Evolutionary conservation across 2,797 vertebrate genomes (phyloP).

Genomic region (Brachymystax lenok): DNA sequence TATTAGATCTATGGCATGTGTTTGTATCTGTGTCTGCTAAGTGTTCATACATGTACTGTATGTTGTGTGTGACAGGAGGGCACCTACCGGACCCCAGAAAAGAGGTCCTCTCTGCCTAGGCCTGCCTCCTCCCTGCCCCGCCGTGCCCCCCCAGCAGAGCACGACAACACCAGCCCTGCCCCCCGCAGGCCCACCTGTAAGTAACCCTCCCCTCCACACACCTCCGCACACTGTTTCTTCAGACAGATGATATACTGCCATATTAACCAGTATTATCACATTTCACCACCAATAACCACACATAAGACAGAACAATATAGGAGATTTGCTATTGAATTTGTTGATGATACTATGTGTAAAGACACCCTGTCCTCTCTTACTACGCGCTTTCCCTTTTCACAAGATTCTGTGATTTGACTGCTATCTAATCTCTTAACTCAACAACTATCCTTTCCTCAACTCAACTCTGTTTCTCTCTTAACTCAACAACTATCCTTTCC

Average conservation of each 20-base stretch:
- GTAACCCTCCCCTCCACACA: conserved; percentile 42
- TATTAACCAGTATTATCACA: background rate
- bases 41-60: conserved; percentile 19
- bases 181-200: conserved; percentile 86
- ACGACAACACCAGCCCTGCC: conserved; percentile 82
- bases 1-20: conserved; percentile 20
- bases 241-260: background rate
- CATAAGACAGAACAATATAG: background rate
- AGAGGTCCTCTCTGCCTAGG: conserved; percentile 90
- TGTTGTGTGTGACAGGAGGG: conserved; percentile 77
- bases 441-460: background rate
- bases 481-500: background rate
- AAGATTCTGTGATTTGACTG: background rate
- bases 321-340: background rate
- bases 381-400: background rate
- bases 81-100: conserved; percentile 87
- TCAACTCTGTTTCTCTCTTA: background rate
- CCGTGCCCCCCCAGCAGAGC: conserved; percentile 84
- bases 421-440: background rate
- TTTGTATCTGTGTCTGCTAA: conserved; percentile 6
- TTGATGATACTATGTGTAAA: background rate
- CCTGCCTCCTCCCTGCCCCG: conserved; percentile 91
- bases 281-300: background rate
- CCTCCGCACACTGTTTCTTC: background rate
- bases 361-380: background rate